Percentiles rank a stretch among this genome's conserved stretches.
Evolutionary conservation across 2,888 invertebrate species (phyloP).

Genomic region (Ichneumon xanthorius): DNA sequence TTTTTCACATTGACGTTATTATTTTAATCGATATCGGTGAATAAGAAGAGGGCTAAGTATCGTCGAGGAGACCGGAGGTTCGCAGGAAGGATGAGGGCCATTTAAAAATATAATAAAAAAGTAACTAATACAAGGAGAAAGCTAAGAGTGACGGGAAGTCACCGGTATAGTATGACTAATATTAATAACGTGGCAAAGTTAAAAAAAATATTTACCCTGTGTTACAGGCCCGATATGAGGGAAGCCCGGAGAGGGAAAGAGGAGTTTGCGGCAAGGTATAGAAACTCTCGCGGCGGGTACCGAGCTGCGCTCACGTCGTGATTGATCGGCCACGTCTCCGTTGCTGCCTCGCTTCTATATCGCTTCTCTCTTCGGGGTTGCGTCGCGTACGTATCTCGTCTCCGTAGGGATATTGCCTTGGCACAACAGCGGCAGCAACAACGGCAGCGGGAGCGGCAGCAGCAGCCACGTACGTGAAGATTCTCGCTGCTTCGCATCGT

Average conservation of each 20-base stretch:
- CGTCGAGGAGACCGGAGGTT: constrained; percentile 32
- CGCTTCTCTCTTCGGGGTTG: constrained; percentile 69
- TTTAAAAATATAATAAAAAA: constrained; percentile 48
- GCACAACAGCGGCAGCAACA: constrained; percentile 57
- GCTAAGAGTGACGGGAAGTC: constrained; percentile 63
- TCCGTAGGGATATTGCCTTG: constrained; percentile 70
- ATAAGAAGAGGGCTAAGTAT: constrained; percentile 36
- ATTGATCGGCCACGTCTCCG: constrained; percentile 83
- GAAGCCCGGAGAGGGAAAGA: constrained; percentile 69
- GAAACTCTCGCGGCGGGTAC: constrained; percentile 75
- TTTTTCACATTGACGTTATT: constrained; percentile 11
- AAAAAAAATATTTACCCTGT: constrained; percentile 82
- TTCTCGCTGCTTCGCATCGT: constrained; percentile 74
- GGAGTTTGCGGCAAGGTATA: constrained; percentile 38
- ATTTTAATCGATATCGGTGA: neutral
- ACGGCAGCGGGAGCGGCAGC: neutral
- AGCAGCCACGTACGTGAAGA: constrained; percentile 76
- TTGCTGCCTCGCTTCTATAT: constrained; percentile 75
- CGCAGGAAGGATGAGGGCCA: constrained; percentile 18
- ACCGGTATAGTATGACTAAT: constrained; percentile 75
- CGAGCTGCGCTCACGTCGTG: constrained; percentile 81
- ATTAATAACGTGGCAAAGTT: constrained; percentile 84
- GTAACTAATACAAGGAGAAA: constrained; percentile 66
- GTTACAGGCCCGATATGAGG: constrained; percentile 78
- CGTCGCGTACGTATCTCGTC: constrained; percentile 51